Percentiles rank a stretch among this genome's conserved stretches.
phyloP scores from a whole-genome alignment of 2,888 invertebrate genomes.

The Exephanes ischioxanthus region DNA sequence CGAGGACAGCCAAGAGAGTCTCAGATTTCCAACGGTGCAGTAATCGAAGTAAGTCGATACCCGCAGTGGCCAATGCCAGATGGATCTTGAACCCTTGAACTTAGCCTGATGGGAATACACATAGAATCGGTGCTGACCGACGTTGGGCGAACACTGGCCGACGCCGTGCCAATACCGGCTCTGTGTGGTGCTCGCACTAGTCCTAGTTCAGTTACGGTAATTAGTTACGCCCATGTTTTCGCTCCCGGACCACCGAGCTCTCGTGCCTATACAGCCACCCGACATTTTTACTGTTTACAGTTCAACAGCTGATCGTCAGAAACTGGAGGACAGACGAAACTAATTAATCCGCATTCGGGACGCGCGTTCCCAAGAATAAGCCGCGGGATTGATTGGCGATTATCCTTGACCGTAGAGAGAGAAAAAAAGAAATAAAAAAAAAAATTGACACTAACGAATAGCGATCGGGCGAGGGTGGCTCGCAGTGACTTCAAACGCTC shows the following conservation, averaged over 20 bases:
- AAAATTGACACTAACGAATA: slow-evolving; percentile 55
- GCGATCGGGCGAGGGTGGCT: slow-evolving; percentile 1
- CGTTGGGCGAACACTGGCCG: too few species aligned
- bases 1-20: slow-evolving; percentile 28
- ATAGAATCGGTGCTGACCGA: too few species aligned
- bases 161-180: neutral
- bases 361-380: slow-evolving; percentile 19
- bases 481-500: slow-evolving; percentile 67
- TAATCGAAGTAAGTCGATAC: slow-evolving; percentile 34
- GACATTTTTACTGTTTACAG: slow-evolving; percentile 5
- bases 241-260: neutral
- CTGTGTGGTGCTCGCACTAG: neutral
- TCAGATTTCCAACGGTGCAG: slow-evolving; percentile 47
- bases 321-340: neutral
- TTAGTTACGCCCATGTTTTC: neutral
- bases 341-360: slow-evolving; percentile 33
- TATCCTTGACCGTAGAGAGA: slow-evolving; percentile 22
- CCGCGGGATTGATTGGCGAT: slow-evolving; percentile 35
- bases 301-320: neutral
- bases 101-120: neutral
- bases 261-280: neutral
- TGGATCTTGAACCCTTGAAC: slow-evolving; percentile 15
- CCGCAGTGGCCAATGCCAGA: slow-evolving; percentile 21
- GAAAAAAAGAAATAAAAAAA: neutral
- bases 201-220: neutral